A percentile compares a stretch with the other conserved stretches of the same genome.
These are phyloP conservation scores for Diplazon laetatorius DNA, from an alignment of 2,888 invertebrate species.

Conservation along the genomic window DNA sequence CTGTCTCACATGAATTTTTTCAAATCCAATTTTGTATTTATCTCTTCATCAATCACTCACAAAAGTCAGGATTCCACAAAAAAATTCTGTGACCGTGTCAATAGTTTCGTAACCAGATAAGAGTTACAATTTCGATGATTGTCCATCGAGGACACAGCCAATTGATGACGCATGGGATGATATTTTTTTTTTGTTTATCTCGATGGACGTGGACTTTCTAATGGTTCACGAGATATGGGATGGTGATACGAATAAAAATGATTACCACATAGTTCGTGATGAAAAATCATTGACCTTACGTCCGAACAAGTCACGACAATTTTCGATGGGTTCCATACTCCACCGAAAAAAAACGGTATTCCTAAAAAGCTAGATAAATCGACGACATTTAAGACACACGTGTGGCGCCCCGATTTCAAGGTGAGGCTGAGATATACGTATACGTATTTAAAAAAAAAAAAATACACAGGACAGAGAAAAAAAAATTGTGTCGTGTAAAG, in stretches of 20 bases:
- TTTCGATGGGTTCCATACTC: not conserved
- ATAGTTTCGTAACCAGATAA: constrained; percentile 19
- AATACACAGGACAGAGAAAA: not conserved
- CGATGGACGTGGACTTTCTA: not conserved
- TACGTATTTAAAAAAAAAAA: constrained; percentile 1
- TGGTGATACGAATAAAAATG: constrained; percentile 20
- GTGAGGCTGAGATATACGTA: constrained; percentile 18
- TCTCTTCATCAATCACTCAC: no score
- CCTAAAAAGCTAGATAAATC: constrained; percentile 39
- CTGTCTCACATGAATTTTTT: constrained; percentile 5
- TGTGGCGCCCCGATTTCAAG: not conserved
- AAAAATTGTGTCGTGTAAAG: constrained; percentile 35
- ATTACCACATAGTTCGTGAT: constrained; percentile 16
- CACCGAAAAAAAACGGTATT: constrained; percentile 17
- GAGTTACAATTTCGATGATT: no score
- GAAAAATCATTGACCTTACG: constrained; percentile 33
- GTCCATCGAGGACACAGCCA: no score
- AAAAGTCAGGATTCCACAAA: not conserved
- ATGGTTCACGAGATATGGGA: not conserved
- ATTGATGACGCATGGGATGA: constrained; percentile 29
- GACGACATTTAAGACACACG: constrained; percentile 18
- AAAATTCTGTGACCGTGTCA: not conserved
- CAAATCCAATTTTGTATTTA: no score
- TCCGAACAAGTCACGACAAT: not conserved
- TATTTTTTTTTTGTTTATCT: constrained; percentile 34